Percentiles rank a stretch among this genome's conserved stretches.
Conservation (phyloP, 2,113 vertebrate genomes). For the Tapirus terrestris region DNA sequence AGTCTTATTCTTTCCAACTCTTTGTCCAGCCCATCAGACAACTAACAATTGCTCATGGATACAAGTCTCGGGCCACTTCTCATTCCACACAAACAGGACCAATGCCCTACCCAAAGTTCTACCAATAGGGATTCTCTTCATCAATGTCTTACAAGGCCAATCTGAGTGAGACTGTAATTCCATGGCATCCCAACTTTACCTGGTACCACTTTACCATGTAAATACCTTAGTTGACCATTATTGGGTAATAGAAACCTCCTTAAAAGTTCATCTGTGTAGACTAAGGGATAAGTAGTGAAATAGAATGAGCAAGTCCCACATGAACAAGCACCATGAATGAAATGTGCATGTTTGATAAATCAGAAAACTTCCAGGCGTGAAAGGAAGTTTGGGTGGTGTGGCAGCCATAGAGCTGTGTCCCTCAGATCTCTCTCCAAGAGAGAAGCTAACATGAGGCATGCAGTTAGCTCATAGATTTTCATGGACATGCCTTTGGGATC, state of each 20-base stretch:
- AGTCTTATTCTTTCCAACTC: neutral
- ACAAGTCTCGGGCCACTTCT: neutral
- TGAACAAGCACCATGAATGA: too few species aligned
- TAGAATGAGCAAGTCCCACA: neutral
- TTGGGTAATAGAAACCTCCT: neutral
- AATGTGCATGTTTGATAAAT: neutral
- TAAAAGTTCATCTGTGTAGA: neutral
- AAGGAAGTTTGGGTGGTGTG: neutral
- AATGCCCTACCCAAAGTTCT: neutral
- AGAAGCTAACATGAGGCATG: neutral
- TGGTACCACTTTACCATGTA: neutral
- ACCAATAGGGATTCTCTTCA: neutral
- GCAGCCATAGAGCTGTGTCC: accelerated
- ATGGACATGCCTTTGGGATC: neutral
- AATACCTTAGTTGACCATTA: neutral
- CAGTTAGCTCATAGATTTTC: neutral
- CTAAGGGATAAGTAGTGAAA: neutral
- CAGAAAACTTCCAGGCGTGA: neutral
- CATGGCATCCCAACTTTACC: neutral
- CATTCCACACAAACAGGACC: neutral
- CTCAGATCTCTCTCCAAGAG: neutral
- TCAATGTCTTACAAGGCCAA: neutral
- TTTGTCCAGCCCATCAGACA: neutral
- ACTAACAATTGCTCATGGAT: neutral
- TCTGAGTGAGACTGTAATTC: neutral